Evolutionary conservation across 2,113 vertebrate genomes (phyloP).

Genomic region (Pollimyrus isidori): DNA sequence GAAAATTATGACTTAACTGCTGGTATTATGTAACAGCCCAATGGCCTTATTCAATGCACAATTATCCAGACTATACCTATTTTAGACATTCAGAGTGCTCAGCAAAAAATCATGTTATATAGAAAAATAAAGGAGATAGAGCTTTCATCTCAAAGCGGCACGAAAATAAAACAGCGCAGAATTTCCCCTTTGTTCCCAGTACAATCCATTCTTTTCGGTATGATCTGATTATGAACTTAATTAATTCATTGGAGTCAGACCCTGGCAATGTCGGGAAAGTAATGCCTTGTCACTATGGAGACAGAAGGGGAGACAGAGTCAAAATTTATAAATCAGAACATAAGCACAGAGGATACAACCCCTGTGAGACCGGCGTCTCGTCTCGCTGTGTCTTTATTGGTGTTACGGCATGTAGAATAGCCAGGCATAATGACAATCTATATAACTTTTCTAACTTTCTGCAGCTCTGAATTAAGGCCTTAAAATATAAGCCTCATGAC

Average conservation of each 20-base stretch:
- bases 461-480: background rate
- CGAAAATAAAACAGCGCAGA: constrained; percentile 32
- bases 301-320: background rate
- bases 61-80: constrained; percentile 46
- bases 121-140: constrained; percentile 28
- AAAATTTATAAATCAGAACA: background rate
- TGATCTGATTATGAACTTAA: constrained; percentile 22
- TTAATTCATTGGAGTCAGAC: constrained; percentile 12
- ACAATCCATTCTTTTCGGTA: constrained; percentile 9
- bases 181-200: constrained; percentile 17
- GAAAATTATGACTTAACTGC: constrained; percentile 49
- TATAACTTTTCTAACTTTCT: background rate
- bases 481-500: background rate
- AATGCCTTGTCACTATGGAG: constrained; percentile 11
- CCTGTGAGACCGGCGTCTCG: background rate
- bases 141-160: constrained; percentile 31
- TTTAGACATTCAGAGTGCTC: constrained; percentile 48
- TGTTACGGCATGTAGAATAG: background rate
- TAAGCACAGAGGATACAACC: background rate
- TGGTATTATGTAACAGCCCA: constrained; percentile 43
- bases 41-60: constrained; percentile 52
- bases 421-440: background rate
- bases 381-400: background rate
- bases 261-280: background rate
- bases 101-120: constrained; percentile 47